Percentiles rank a stretch among this genome's conserved stretches.
Conservation (phyloP, 2,113 vertebrate genomes). For the Mandrillus leucophaeus region DNA sequence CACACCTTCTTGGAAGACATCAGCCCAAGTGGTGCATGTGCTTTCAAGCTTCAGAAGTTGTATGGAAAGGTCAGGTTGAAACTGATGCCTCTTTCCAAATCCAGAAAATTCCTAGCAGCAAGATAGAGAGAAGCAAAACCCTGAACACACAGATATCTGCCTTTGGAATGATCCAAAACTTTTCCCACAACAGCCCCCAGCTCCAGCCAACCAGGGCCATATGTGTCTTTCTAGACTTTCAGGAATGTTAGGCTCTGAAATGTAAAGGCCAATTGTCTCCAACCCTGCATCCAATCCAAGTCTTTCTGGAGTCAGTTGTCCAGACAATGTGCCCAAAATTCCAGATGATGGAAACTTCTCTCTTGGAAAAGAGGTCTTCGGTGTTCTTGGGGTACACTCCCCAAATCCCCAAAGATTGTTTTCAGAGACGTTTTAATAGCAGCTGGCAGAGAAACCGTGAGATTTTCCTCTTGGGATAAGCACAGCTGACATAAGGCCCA, state of each 20-base stretch:
- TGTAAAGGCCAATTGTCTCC: conserved; percentile 87
- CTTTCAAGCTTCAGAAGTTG: conserved; percentile 95
- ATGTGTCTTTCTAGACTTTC: conserved; percentile 92
- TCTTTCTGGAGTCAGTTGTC: conserved; percentile 88
- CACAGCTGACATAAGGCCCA: conserved; percentile 83
- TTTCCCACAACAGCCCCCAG: conserved; percentile 78
- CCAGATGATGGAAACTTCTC: conserved; percentile 90
- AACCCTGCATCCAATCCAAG: conserved; percentile 86
- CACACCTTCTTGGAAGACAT: conserved; percentile 88
- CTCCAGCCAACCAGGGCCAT: conserved; percentile 84
- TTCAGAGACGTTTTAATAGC: conserved; percentile 91
- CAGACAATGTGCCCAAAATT: conserved; percentile 92
- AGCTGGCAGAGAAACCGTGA: conserved; percentile 90
- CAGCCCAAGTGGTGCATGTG: conserved; percentile 92
- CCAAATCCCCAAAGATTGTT: conserved; percentile 90
- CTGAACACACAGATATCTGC: conserved; percentile 89
- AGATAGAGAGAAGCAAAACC: conserved; percentile 89
- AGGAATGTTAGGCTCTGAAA: conserved; percentile 93
- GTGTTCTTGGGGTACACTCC: conserved; percentile 90
- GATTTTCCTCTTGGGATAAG: conserved; percentile 89
- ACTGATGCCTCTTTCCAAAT: conserved; percentile 93
- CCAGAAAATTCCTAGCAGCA: conserved; percentile 94
- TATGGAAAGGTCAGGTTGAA: conserved; percentile 93
- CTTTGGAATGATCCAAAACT: conserved; percentile 89
- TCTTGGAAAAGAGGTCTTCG: conserved; percentile 90